These are phyloP conservation scores for Virgularia gustaviana DNA, from an alignment of 92 coral and sea anemone genomes.

Conservation along the genomic window DNA sequence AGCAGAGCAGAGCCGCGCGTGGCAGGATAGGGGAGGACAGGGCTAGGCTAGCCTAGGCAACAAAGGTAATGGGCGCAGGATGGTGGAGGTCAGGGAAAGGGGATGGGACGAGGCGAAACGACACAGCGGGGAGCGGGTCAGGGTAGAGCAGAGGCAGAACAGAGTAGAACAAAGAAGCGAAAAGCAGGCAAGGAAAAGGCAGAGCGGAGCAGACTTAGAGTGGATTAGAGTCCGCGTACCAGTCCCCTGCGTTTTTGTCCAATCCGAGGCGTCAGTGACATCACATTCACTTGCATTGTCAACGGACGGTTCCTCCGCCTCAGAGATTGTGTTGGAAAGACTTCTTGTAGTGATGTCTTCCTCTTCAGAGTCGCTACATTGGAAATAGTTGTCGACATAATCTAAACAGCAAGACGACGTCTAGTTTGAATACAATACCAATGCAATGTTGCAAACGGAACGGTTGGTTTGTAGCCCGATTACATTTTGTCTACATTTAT, in stretches of 20 bases:
- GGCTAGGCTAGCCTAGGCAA: background rate
- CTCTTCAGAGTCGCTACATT: slow-evolving; percentile 24
- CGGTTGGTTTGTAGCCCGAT: no score
- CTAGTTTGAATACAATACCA: background rate
- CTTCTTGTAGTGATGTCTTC: slow-evolving; percentile 7
- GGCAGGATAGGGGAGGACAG: slow-evolving; percentile 12
- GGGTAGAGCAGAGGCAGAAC: no score
- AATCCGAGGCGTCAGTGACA: no score
- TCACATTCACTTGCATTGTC: no score
- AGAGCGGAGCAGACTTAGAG: no score
- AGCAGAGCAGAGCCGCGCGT: background rate
- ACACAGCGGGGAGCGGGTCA: background rate
- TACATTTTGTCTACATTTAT: no score
- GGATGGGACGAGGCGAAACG: background rate
- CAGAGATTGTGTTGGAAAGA: background rate
- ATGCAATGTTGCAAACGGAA: no score
- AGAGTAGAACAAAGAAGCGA: background rate
- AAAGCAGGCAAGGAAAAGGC: no score
- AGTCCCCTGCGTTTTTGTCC: no score
- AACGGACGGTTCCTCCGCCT: no score
- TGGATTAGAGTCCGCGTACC: no score
- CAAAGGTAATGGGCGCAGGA: background rate
- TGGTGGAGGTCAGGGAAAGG: background rate
- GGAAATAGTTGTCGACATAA: slow-evolving; percentile 25
- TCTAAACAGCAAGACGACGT: background rate